phyloP scores from a whole-genome alignment of 2,113 vertebrate species.

The Centropus bengalensis region DNA sequence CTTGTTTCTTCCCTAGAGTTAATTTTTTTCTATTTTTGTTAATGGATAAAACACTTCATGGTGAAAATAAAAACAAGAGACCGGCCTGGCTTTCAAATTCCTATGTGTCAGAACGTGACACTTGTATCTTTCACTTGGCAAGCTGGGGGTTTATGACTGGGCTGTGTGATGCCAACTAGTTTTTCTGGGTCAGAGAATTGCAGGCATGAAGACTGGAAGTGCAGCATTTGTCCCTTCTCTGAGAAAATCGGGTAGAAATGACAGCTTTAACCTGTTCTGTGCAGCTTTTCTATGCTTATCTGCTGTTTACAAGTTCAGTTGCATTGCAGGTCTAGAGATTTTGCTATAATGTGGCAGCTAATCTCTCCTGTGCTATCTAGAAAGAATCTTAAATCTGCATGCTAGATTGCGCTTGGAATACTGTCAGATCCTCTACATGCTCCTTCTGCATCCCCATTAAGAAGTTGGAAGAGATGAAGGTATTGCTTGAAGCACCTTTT shows the following conservation, averaged over 20 bases:
- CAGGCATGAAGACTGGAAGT: neutral
- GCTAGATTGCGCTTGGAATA: no score
- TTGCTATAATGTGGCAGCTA: neutral
- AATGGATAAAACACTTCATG: neutral
- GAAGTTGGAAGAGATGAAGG: neutral
- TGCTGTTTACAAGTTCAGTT: neutral
- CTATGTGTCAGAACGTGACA: neutral
- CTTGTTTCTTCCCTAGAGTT: neutral
- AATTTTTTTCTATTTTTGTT: neutral
- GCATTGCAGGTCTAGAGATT: neutral
- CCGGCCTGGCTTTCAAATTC: neutral
- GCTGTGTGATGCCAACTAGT: neutral
- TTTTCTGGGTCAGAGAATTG: conserved; percentile 1
- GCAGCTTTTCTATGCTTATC: neutral
- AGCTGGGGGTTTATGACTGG: neutral
- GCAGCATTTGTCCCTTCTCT: neutral
- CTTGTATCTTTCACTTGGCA: neutral
- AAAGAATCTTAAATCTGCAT: neutral
- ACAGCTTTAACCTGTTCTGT: neutral
- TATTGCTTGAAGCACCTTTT: neutral
- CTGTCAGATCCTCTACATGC: neutral
- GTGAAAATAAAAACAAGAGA: neutral
- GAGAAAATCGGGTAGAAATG: neutral
- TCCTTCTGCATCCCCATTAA: neutral
- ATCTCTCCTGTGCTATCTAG: neutral